phyloP scores from a whole-genome alignment of 2,797 vertebrate genomes.

The Avahi laniger region DNA sequence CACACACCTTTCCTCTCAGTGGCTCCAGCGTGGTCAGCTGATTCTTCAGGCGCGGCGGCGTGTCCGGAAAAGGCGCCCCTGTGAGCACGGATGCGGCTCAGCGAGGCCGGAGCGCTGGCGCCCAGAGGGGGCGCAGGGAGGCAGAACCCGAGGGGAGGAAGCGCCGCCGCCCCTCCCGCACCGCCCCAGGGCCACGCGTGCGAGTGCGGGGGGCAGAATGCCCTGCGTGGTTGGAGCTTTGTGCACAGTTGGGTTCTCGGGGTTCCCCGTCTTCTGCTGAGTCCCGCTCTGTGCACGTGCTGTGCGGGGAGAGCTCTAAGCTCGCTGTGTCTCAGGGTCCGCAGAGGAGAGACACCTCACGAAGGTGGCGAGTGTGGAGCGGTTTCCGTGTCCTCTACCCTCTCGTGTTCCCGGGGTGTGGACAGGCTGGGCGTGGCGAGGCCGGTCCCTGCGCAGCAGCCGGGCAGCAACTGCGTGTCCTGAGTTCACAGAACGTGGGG shows the following conservation, averaged over 20 bases:
- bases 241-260: not conserved
- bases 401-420: rapidly evolving
- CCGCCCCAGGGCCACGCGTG: not conserved
- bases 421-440: rapidly evolving
- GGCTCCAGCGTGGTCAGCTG: not conserved
- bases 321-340: not conserved
- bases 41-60: no score
- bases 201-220: rapidly evolving
- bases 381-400: not conserved
- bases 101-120: not conserved
- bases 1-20: not conserved
- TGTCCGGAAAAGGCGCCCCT: not conserved
- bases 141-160: no score
- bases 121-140: not conserved
- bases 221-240: no score
- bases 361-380: no score
- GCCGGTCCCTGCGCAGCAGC: not conserved
- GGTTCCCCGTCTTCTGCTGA: not conserved
- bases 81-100: not conserved
- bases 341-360: not conserved
- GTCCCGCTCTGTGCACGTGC: not conserved
- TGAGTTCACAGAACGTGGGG: not conserved
- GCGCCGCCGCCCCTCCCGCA: no score
- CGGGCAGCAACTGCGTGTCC: rapidly evolving
- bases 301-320: not conserved